phyloP scores from a whole-genome alignment of 2,797 vertebrate species.

The Pantherophis alleghaniensis region DNA sequence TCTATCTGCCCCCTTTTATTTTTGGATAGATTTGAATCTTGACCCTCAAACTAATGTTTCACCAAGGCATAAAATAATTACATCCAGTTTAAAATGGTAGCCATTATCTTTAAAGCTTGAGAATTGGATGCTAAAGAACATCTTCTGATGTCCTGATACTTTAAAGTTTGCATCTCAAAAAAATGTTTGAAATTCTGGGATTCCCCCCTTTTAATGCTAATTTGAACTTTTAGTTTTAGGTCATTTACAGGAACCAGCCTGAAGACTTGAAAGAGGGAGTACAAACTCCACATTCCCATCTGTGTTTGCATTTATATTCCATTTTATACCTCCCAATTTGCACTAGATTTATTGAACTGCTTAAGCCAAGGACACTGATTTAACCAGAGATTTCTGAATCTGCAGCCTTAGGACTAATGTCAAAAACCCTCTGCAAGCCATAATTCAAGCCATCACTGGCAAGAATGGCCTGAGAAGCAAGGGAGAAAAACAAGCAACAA shows the following conservation, averaged over 20 bases:
- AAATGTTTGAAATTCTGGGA: not conserved
- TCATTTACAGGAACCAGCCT: not conserved
- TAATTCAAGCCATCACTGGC: not conserved
- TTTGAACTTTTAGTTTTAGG: not conserved
- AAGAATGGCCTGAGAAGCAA: not conserved
- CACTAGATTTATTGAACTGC: not conserved
- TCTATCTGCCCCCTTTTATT: not conserved
- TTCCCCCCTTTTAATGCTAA: not conserved
- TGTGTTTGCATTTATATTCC: not conserved
- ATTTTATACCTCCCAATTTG: not conserved
- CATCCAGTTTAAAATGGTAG: not conserved
- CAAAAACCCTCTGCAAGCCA: not conserved
- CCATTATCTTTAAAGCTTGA: not conserved
- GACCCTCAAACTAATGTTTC: not conserved
- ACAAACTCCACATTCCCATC: not conserved
- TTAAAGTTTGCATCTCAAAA: not conserved
- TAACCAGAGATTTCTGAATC: not conserved
- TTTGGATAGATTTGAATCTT: not conserved
- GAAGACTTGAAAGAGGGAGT: not conserved
- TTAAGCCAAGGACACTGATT: not conserved
- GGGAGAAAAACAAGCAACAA: not conserved
- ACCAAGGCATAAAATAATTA: not conserved
- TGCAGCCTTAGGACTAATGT: not conserved
- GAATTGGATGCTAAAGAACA: not conserved
- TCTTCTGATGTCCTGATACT: not conserved